A percentile compares a stretch with the other conserved stretches of the same genome.
These are phyloP conservation scores for Ligdia adustata DNA, from an alignment of 2,888 invertebrate species.

Conservation along the genomic window DNA sequence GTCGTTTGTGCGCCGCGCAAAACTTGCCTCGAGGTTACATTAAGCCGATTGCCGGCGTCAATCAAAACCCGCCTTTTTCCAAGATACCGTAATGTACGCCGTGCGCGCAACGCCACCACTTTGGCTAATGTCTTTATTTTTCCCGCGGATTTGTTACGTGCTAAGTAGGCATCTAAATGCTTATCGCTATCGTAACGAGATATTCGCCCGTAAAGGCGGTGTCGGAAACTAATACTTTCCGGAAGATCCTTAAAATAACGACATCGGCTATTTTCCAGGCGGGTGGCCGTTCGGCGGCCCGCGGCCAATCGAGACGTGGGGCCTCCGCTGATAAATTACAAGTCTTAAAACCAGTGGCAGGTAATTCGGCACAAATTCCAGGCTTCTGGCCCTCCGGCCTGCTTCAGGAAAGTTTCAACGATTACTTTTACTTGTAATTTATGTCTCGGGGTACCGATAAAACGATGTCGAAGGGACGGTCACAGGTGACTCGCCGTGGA, in stretches of 20 bases:
- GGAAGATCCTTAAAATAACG: slow-evolving; percentile 56
- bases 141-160: slow-evolving; percentile 43
- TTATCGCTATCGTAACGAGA: slow-evolving; percentile 51
- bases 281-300: slow-evolving; percentile 52
- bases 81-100: slow-evolving; percentile 61
- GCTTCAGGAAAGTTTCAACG: slow-evolving; percentile 76
- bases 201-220: slow-evolving; percentile 38
- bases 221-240: slow-evolving; percentile 50
- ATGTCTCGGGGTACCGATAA: slow-evolving; percentile 71
- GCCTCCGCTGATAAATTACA: slow-evolving; percentile 85
- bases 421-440: slow-evolving; percentile 81
- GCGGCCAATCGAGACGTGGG: slow-evolving; percentile 63
- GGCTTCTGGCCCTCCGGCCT: slow-evolving; percentile 62
- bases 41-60: slow-evolving; percentile 82
- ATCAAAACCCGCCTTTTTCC: slow-evolving; percentile 79
- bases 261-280: slow-evolving; percentile 64
- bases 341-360: slow-evolving; percentile 85
- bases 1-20: slow-evolving; percentile 75
- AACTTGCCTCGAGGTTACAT: slow-evolving; percentile 82
- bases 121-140: slow-evolving; percentile 55
- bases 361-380: slow-evolving; percentile 83
- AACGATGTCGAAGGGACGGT: slow-evolving; percentile 64
- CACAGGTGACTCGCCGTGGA: slow-evolving; percentile 69
- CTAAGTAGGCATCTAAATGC: slow-evolving; percentile 45
- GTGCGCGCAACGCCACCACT: slow-evolving; percentile 50